Conservation (phyloP, 2,113 vertebrate genomes). For the Pedetes capensis region DNA sequence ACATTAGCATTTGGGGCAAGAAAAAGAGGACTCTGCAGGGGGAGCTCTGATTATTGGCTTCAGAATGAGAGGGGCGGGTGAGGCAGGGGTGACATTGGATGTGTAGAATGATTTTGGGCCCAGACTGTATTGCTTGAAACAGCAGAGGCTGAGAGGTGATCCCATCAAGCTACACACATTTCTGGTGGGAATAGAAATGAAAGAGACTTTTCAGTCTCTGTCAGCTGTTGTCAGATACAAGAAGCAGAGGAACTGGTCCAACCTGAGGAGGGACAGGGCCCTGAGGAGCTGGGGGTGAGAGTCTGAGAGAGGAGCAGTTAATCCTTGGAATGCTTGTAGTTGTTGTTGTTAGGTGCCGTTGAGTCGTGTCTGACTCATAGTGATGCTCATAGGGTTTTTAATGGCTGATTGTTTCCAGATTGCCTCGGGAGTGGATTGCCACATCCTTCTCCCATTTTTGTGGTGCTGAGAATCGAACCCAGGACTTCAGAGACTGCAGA, state of each 20-base stretch:
- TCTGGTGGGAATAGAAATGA: constrained; percentile 66
- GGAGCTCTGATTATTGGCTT: background rate
- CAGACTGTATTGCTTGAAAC: constrained; percentile 48
- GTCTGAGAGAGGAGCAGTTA: constrained; percentile 34
- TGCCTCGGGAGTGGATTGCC: too few species aligned
- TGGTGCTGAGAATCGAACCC: too few species aligned
- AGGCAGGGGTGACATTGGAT: background rate
- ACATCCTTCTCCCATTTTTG: too few species aligned
- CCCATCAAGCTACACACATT: constrained; percentile 46
- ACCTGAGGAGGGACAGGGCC: constrained; percentile 32
- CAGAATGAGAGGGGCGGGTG: background rate
- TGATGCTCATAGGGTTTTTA: too few species aligned
- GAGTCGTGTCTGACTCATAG: too few species aligned
- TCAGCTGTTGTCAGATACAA: constrained; percentile 64
- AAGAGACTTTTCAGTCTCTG: constrained; percentile 59
- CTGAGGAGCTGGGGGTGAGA: constrained; percentile 6
- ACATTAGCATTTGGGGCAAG: background rate
- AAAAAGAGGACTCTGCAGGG: background rate
- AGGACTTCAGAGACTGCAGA: too few species aligned
- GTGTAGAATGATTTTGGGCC: background rate
- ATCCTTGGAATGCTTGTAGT: constrained; percentile 38
- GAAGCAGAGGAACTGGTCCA: constrained; percentile 53
- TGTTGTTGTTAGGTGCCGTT: too few species aligned
- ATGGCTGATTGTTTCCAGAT: too few species aligned
- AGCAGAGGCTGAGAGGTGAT: constrained; percentile 47